Base-by-base conservation (phyloP, 2,888 invertebrate genomes). In the Tryphoninae sp. region DNA sequence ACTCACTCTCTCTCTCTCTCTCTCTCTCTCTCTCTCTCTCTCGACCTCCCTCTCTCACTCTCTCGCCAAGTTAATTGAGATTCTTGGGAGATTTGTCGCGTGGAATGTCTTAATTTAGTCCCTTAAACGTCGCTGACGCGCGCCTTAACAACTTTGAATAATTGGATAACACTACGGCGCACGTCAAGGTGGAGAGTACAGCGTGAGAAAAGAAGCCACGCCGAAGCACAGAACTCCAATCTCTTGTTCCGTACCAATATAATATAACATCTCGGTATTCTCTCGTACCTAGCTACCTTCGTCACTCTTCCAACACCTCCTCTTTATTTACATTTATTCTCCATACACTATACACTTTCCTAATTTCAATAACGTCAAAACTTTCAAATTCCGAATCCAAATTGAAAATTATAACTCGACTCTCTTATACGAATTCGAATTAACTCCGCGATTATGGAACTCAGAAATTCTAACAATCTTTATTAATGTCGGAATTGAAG, bases 71-170 rank as follows among this genome's bases (percentile, higher is more conserved):
- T 91, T 92, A 92, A 92, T 92, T 92, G 92, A 92, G 92, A 92
- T 92, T 92, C 92, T 92, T 92, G 92, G 91, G 88, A 92, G 91
- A 91, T 91, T 92, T 92, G 92, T 91, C 90, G 91, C 89, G 88
- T 89, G 92, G 92, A 92, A 92, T 92, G 92, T 92, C 92, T 92
- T 92, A 92, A 92, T 92, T 92, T 92, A 92, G 91, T 92, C 90
- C 89, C 91, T 91, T 91, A 90, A 92, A 89, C 91, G 90, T 90
- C 90, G 75, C 91, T 91, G 90, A 91, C 91, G 91, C 88, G 90
- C 88, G 90, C 90, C 92, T 92, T 91, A 91, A 92, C 92, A 92
- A 92, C 92, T 91, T 91, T 89, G 90, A 91, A 91, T 91, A 92
- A 92, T 92, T 92, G 91, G 92, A 91, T 91, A 91, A 91, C 90